These are phyloP conservation scores for Diadumene lineata DNA, from an alignment of 92 coral and sea anemone species.

Conservation along the genomic window DNA sequence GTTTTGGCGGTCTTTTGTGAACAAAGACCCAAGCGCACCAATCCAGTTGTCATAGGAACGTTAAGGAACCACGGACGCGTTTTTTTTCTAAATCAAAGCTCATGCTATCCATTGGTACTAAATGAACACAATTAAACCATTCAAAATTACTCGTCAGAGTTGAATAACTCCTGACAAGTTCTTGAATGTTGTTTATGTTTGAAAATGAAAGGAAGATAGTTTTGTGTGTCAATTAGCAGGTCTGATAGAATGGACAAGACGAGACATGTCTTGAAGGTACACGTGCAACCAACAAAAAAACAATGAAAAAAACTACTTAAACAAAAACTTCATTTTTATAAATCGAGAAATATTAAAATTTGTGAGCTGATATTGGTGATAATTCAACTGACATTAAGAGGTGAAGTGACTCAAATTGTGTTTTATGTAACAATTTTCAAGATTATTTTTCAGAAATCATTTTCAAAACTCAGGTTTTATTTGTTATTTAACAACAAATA, in stretches of 20 bases:
- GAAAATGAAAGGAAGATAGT: neutral
- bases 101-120: neutral
- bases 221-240: slow-evolving; percentile 7
- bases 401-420: neutral
- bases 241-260: neutral
- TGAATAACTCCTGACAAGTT: neutral
- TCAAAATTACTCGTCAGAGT: neutral
- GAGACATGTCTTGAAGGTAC: neutral
- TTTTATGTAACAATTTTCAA: neutral
- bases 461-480: too few species aligned
- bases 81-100: neutral
- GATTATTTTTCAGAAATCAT: too few species aligned
- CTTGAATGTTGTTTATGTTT: neutral
- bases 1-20: slow-evolving; percentile 38
- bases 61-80: neutral
- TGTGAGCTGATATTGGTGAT: neutral
- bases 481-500: too few species aligned
- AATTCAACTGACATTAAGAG: neutral
- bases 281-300: slow-evolving; percentile 16
- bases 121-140: neutral
- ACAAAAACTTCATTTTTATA: neutral
- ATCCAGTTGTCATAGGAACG: neutral
- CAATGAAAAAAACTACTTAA: neutral
- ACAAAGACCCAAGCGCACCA: slow-evolving; percentile 18
- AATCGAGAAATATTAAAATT: too few species aligned